These are phyloP conservation scores for Mastacembelus armatus DNA, from an alignment of 2,797 vertebrate species.

Conservation along the genomic window DNA sequence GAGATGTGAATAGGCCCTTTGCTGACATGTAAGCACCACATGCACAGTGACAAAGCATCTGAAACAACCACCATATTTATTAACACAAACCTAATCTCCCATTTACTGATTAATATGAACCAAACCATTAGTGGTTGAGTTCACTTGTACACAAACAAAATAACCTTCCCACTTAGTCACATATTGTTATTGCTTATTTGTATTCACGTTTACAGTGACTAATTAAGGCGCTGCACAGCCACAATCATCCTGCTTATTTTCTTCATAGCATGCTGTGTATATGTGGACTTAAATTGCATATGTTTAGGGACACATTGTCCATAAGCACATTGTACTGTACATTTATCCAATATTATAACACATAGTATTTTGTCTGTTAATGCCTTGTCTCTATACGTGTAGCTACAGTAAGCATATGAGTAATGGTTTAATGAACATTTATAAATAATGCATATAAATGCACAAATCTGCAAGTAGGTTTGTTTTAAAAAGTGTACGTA, in stretches of 20 bases:
- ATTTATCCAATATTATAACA: too few species aligned
- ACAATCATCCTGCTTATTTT: background rate
- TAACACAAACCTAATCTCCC: too few species aligned
- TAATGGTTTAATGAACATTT: too few species aligned
- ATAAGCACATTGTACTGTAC: too few species aligned
- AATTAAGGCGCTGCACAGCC: background rate
- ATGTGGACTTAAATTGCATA: background rate
- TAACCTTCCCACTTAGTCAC: too few species aligned
- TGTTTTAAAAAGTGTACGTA: constrained; percentile 4
- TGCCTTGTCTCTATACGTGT: constrained; percentile 2
- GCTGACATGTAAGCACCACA: too few species aligned
- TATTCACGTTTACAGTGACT: background rate
- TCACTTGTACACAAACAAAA: too few species aligned
- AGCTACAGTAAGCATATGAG: background rate
- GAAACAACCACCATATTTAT: too few species aligned
- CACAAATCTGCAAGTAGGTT: constrained; percentile 3
- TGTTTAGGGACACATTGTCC: background rate
- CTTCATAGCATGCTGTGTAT: background rate
- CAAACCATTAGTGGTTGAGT: too few species aligned
- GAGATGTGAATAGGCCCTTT: too few species aligned
- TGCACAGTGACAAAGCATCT: too few species aligned
- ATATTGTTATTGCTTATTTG: background rate
- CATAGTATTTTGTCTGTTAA: background rate
- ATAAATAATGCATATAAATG: constrained; percentile 7
- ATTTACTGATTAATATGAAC: too few species aligned